These are phyloP conservation scores for Enteromius thamalakanensis DNA, from an alignment of 2,797 vertebrate genomes.

Conservation along the genomic window DNA sequence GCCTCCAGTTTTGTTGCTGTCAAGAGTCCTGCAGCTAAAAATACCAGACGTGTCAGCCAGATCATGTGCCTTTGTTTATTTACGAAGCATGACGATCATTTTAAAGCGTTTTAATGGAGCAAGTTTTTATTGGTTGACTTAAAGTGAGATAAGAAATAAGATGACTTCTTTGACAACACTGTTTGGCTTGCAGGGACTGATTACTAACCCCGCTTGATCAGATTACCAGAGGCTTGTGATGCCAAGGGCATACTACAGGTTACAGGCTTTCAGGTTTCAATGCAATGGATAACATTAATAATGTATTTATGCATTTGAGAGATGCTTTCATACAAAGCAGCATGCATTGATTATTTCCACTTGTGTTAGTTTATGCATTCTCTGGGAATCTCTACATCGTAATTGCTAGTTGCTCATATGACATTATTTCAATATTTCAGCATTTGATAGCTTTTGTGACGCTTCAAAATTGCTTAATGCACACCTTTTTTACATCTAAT, in stretches of 20 bases:
- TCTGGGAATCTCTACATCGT: not conserved
- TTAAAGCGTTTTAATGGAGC: slow-evolving; percentile 11
- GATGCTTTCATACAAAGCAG: not conserved
- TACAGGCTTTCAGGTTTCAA: not conserved
- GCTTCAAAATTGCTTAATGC: not conserved
- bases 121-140: slow-evolving; percentile 19
- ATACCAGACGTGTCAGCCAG: slow-evolving; percentile 37
- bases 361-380: not conserved
- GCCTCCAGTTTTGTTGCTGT: slow-evolving; percentile 1
- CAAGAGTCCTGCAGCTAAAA: slow-evolving; percentile 33
- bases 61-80: slow-evolving; percentile 57
- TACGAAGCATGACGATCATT: slow-evolving; percentile 23
- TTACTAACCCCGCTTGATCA: not conserved
- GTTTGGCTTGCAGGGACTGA: not conserved
- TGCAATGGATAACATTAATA: not conserved
- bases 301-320: not conserved
- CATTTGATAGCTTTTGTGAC: not conserved
- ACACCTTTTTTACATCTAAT: not conserved
- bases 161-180: not conserved
- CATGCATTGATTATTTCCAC: not conserved
- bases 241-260: not conserved
- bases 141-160: slow-evolving; percentile 16
- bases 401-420: not conserved
- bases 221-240: not conserved
- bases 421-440: not conserved